Base-by-base conservation (phyloP, 2,113 vertebrate species). In the Sisor rabdophorus region DNA sequence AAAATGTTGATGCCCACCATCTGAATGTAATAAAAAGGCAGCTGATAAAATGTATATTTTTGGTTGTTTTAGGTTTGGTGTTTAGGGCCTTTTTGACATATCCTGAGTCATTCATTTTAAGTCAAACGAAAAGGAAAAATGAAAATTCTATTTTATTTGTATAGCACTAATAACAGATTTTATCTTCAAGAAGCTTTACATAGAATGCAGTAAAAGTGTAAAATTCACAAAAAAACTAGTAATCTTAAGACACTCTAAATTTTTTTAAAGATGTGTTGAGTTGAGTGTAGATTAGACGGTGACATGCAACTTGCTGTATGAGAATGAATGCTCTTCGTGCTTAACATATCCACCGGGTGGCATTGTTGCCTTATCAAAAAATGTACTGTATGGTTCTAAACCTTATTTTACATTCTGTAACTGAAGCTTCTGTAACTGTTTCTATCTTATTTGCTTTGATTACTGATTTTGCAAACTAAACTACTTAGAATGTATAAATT, bases 331-430 rank as follows among this genome's bases (percentile, higher is more conserved):
- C 12, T 58, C n/a, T n/a, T n/a, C n/a, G 52, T 68, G 20, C 9
- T 10, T 44, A 10, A 44, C 58, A 44, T 48, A 36, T 77, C 73
- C 79, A 77, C 75, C 68, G 47, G 80, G 72, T 59, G 80, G 80
- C 80, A 77, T 70, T 81, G 71, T 73, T 73, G 61, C 26, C 15
- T 68, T 11, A 73, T 47, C 13, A 73, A 76, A 73, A 28, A 28
- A 36, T 68, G 11, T 71, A 54, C 58, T 56, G 40, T 44, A 44
- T 44, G 26, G 11, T 24, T 55, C 24, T 50, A 4, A 59, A 16
- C 2, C 4, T 59, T 19, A 32, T 47, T 15, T 17, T 16, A 60
- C 16, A 53, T 61, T 4, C 54, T 54, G 22, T 44, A 19, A 7
- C 11, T 58, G 11, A 24, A 7, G 32, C 32, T n/a, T n/a, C n/a